Conservation (phyloP, 2,113 vertebrate species). For the Pygoscelis antarcticus region DNA sequence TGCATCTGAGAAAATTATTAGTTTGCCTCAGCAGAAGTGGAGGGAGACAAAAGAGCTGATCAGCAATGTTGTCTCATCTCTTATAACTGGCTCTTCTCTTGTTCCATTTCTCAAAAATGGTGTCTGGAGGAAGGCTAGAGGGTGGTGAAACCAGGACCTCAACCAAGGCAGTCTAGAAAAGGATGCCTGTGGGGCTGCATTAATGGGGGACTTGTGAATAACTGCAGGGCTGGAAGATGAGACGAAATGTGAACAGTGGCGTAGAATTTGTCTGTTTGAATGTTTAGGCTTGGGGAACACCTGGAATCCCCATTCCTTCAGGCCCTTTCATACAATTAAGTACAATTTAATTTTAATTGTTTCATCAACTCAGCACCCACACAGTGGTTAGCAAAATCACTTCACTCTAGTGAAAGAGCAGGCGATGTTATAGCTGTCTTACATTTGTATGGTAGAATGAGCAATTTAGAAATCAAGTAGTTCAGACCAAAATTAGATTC, state of each 20-base stretch:
- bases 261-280: not conserved
- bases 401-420: not conserved
- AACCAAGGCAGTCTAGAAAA: not conserved
- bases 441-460: not conserved
- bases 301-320: not conserved
- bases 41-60: not conserved
- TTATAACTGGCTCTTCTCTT: not conserved
- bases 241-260: not conserved
- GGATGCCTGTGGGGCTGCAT: not conserved
- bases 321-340: not conserved
- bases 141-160: not conserved
- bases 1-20: not conserved
- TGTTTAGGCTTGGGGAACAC: not conserved
- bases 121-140: not conserved
- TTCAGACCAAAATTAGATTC: conserved; percentile 10
- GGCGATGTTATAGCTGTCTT: not conserved
- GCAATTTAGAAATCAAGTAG: not conserved
- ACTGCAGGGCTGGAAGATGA: not conserved
- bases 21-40: not conserved
- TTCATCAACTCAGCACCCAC: not conserved
- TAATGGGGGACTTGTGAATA: not conserved
- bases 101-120: not conserved
- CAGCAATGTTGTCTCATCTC: not conserved
- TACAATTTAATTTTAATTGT: not conserved
- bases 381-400: not conserved